Base-by-base conservation (phyloP, 2,113 vertebrate genomes). In the Pitta sordida region DNA sequence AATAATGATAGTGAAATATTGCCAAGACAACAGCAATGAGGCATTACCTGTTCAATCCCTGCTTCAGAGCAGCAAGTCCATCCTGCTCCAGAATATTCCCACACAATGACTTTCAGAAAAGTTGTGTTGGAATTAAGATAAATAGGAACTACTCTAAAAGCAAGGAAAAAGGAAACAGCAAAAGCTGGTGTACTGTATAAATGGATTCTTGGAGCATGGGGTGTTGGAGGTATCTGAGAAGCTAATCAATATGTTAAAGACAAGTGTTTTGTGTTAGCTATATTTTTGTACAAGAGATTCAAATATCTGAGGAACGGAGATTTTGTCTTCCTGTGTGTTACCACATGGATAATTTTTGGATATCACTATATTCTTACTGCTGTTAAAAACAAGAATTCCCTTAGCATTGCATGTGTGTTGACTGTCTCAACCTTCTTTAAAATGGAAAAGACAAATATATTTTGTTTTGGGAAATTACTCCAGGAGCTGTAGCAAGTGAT, bases 391-490 rank as follows among this genome's bases (percentile, higher is more conserved):
- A 91, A 87, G 39, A 86, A 93, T 77, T 91, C 85, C 58, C 74
- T 39, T 27, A 63, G 43, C 26, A 43, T 69, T 48, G 34, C 43
- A 23, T 34, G 3, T 71, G 19, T 19, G 37, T 78, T 81, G 32
- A 69, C 21, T 59, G 58, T 60, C 32, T 88, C 78, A 74, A 74
- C 2, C 43, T 56, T 62, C 41, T n/a, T 78, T 5, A 13, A 26
- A 34, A 64, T 7, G 49, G 34, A 69, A 91, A 90, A 78, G 39
- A 51, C 26, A 59, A 84, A 69, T 80, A 89, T 43, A 39, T 90
- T 88, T 95, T 87, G 37, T 82, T 83, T 95, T 49, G 43, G 63
- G 36, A 87, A 85, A 92, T 68, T 82, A 83, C 39, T 91, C 22
- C 65, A 60, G 30, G n/a, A 60, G 52, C 51, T 77, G 7, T 30